Evolutionary conservation across 1,140 invertebrate species (phyloP), one percentile per base, ranked within the genome.

Genomic region (Drosophila baimaii): DNA sequence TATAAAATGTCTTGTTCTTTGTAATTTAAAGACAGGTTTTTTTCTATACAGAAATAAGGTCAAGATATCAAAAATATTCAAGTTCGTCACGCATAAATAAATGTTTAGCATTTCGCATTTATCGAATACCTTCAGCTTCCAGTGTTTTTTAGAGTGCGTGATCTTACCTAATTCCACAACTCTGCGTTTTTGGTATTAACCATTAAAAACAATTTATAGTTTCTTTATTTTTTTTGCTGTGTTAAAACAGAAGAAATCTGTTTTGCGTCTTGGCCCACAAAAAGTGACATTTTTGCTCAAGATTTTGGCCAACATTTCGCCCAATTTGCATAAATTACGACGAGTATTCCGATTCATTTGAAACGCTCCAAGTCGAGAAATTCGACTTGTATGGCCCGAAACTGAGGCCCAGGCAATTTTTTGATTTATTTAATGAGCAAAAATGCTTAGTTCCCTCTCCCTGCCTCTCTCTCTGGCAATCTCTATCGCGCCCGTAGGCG

Each of bases 401-500:
- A 49, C 27, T 19, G 39, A 75, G 56, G 56, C 59, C 47, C 47
- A 69, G 44, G 62, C 62, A 82, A 79, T 84, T 80, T 81, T 82
- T 74, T 74, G 86, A 83, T 77, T 86, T 76, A 86, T 89, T 86
- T 89, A 86, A 88, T 86, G 83, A 88, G 73, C 64, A 72, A 83
- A 86, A 88, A 76, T 86, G 61, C 77, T 68, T 55, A 62, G 65
- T 69, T 55, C 17, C 47, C 74, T 43, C 56, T 41, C 37, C 27
- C 19, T 47, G 1, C n/a, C 44, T 25, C 8, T 8, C 39, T 21
- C 62, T 35, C 44, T 46, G 49, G 54, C 58, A 46, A 31, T 56
- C 47, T 47, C 37, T 29, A 31, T 29, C n/a, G 7, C 27, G 9
- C 21, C 52, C 69, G 69, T 71, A 71, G 69, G 69, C 69, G 69